Conservation (phyloP, 1,140 invertebrate species). For the Megathymus violae region DNA sequence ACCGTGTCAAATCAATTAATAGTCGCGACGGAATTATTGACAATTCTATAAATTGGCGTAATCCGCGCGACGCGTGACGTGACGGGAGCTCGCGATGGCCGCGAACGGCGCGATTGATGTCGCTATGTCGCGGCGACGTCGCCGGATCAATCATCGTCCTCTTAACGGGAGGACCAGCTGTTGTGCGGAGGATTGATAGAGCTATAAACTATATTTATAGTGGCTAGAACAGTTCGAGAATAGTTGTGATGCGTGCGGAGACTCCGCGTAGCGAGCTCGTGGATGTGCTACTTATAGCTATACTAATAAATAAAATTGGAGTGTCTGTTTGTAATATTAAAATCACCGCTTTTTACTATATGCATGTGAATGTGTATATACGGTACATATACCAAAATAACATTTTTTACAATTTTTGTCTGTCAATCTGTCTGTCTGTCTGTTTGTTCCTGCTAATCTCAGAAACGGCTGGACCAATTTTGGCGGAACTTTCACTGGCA, state of each 20-base stretch:
- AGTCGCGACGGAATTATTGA: constrained; percentile 13
- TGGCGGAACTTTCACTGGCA: too few relatives aligned
- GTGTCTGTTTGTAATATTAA: too few relatives aligned
- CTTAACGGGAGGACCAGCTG: constrained; percentile 74
- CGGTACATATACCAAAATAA: too few relatives aligned
- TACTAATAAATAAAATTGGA: too few relatives aligned
- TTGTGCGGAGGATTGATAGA: constrained; percentile 68
- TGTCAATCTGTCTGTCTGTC: too few relatives aligned
- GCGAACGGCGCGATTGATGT: constrained; percentile 44
- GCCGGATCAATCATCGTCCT: constrained; percentile 72
- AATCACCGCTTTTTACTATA: too few relatives aligned
- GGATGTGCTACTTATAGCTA: constrained; percentile 44
- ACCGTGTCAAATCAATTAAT: too few relatives aligned
- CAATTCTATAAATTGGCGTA: constrained; percentile 52
- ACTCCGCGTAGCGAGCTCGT: constrained; percentile 23
- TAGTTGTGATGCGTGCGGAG: constrained; percentile 52
- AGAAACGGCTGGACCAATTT: too few relatives aligned
- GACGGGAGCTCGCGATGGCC: constrained; percentile 34
- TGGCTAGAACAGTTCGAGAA: constrained; percentile 55
- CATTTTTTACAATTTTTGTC: too few relatives aligned
- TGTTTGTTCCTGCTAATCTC: too few relatives aligned
- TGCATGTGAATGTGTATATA: too few relatives aligned
- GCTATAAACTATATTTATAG: constrained; percentile 78
- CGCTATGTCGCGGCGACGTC: constrained; percentile 48
- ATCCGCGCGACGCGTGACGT: constrained; percentile 46